Evolutionary conservation across 2,797 vertebrate genomes (phyloP), one percentile per base, ranked within the genome.

Genomic region (Tolypeutes matacus): DNA sequence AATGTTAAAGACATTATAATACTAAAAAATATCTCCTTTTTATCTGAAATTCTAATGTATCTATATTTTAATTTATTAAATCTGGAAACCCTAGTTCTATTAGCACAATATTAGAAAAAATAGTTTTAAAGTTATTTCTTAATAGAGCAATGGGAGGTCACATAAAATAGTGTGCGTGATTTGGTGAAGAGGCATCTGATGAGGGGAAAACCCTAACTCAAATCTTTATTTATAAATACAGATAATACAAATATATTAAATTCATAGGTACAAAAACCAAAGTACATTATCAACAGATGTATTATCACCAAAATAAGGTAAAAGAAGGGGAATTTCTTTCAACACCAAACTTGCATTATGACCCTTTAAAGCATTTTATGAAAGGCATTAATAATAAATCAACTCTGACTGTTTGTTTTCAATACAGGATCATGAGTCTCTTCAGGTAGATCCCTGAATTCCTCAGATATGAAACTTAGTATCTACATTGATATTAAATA

Each of bases 11-110:
- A 39, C 23, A 70, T 53, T 53, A 0, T 46, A 72, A 84, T 46
- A 76, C 46, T 86, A 95, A 86, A 14, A 89, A 93, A 29, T 46
- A 70, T 60, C 70, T 70, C 21, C 29, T 27, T 27, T 39, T 88
- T 83, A 77, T 65, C 20, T 72, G 34, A 94, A 91, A 85, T 88
- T 92, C 25, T 75, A 36, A 77, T 94, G 81, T 89, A 73, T 53
- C 17, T 78, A 39, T 92, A 14, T 84, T 88, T 91, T 29, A 78
- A 82, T 69, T 73, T 89, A 17, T 76, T 65, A 58, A 75, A 83
- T 76, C 7, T 42, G 34, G 36, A 9, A 56, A 62, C n/a, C 5
- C 39, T 31, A 72, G 18, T 39, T 94, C 10, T 62, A 25, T 49
- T 73, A 94, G 13, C 69, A 92, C 23, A 83, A 58, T 56, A 76